Evolutionary conservation across 1,140 invertebrate species (phyloP).

Genomic region (Caenorhabditis inopinata): DNA sequence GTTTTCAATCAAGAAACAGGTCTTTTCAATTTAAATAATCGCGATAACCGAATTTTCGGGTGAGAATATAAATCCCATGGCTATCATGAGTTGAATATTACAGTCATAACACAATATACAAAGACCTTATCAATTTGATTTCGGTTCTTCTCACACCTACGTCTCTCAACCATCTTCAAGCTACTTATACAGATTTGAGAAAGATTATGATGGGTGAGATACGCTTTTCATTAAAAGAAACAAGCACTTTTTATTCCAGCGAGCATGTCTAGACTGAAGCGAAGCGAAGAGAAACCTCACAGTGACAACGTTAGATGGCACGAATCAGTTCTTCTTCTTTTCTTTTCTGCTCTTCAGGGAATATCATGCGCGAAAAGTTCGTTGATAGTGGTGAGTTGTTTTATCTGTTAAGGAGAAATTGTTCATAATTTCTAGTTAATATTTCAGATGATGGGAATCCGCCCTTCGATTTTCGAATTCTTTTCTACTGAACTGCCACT

Average conservation of each 20-base stretch:
- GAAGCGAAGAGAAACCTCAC: neutral
- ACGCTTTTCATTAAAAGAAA: neutral
- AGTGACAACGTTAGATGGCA: constrained; percentile 13
- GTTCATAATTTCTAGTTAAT: too few species aligned
- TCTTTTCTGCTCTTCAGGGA: neutral
- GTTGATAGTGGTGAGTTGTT: constrained; percentile 28
- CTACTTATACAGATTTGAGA: neutral
- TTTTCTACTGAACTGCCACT: constrained; percentile 4
- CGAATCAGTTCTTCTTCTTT: neutral
- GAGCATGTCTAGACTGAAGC: neutral
- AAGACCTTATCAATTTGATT: neutral
- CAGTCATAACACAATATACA: neutral
- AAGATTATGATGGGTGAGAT: constrained; percentile 13
- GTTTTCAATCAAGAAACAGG: neutral
- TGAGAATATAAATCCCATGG: too few species aligned
- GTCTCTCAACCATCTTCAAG: constrained; percentile 22
- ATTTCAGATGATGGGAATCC: constrained; percentile 41
- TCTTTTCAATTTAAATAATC: neutral
- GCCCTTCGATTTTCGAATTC: constrained; percentile 32
- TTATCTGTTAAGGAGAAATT: neutral
- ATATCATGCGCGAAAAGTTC: constrained; percentile 19
- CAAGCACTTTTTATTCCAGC: neutral
- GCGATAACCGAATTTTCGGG: neutral
- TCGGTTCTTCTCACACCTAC: constrained; percentile 4
- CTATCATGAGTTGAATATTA: neutral